Evolutionary conservation across 2,888 invertebrate genomes (phyloP), one percentile per base, ranked within the genome.

Genomic region (Mantis religiosa): DNA sequence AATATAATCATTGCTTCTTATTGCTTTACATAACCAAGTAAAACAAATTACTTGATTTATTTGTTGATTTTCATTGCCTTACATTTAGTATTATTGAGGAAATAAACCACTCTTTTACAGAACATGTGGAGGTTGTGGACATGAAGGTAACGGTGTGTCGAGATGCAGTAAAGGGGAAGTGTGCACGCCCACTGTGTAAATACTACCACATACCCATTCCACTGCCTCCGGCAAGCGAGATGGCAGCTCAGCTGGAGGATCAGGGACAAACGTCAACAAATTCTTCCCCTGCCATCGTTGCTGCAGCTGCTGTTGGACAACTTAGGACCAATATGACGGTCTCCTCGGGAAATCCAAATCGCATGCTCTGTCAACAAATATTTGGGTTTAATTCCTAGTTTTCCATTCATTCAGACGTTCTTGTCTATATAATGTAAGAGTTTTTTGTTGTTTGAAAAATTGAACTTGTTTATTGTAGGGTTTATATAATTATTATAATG

Each of bases 121-220:
- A 97, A 95, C 97, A 97, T 95, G 97, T 98, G 95, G 98, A 98
- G 96, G 97, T 98, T 95, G 97, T 96, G 95, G 98, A 98, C 95
- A 97, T 98, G 94, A 97, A 97, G 94, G 98, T 98, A 95, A 98
- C 97, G 94, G 98, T 98, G 94, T 98, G 98, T 94, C 97, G 98
- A 94, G 98, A 98, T 95, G 98, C 98, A 94, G 98, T 97, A 93
- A 98, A 98, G 94, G 98, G 98, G 94, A 96, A 97, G 94, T 98
- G 98, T 94, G 96, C 97, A 93, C 97, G 98, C 94, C 96, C 97
- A 94, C 96, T 97, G 94, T 98, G 98, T 96, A 98, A 98, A 96
- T 98, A 98, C 96, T 98, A 98, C 96, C 98, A 98, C 96, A 98
- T 98, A 96, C 98, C 98, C 93, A 96, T 98, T 94, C 96, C 96